Evolutionary conservation across 2,797 vertebrate species (phyloP).

Genomic region (Ficedula albicollis): DNA sequence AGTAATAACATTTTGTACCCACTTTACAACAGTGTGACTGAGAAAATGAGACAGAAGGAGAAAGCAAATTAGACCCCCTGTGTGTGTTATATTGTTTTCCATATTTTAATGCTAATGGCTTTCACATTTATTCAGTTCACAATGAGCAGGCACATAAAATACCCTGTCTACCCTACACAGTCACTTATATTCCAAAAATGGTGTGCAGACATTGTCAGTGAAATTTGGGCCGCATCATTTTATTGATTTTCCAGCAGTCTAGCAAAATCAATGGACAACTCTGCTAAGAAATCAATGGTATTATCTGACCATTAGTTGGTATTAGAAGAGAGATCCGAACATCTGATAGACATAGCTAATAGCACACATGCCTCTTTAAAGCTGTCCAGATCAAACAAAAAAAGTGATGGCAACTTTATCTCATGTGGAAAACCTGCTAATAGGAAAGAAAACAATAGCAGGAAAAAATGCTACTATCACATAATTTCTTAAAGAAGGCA

Average conservation of each 20-base stretch:
- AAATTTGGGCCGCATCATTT: slow-evolving; percentile 15
- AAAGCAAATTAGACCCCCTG: not conserved
- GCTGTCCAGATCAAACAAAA: not conserved
- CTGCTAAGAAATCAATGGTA: slow-evolving; percentile 32
- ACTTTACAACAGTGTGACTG: not conserved
- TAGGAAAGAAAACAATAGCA: not conserved
- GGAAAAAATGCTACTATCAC: not conserved
- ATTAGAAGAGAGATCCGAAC: not conserved
- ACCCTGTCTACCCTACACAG: not conserved
- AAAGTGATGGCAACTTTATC: not conserved
- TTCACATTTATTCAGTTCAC: not conserved
- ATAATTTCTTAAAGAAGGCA: not conserved
- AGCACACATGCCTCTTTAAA: not conserved
- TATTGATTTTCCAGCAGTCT: slow-evolving; percentile 23
- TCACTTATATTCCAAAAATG: not conserved
- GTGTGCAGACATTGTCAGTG: not conserved
- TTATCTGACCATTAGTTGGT: slow-evolving; percentile 23
- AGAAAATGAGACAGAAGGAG: not conserved
- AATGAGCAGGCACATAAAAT: not conserved
- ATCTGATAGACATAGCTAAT: not conserved
- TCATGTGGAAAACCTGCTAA: not conserved
- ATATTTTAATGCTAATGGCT: not conserved
- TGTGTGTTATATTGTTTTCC: not conserved
- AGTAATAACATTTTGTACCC: not conserved
- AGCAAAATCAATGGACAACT: slow-evolving; percentile 34